Conservation (phyloP, 2,888 invertebrate genomes). For the Cephus pulcher region DNA sequence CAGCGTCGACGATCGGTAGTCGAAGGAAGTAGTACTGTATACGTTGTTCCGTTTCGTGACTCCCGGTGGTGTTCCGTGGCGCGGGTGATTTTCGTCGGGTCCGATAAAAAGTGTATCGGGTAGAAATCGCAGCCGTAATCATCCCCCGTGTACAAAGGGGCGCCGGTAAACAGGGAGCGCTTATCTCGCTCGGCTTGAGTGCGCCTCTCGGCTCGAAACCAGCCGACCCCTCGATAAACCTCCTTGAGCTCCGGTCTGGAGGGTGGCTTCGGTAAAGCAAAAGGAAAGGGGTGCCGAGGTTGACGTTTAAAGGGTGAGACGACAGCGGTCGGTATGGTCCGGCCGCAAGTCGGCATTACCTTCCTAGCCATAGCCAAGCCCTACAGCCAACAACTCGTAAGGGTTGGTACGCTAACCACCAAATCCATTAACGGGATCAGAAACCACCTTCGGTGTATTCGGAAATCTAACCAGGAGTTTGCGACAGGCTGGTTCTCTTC, state of each 20-base stretch:
- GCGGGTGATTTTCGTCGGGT: slow-evolving; percentile 14
- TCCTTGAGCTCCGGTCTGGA: slow-evolving; percentile 34
- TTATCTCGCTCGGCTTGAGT: slow-evolving; percentile 38
- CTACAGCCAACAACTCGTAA: not conserved
- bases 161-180: slow-evolving; percentile 42
- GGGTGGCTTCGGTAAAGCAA: not conserved
- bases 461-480: not conserved
- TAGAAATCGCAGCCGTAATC: slow-evolving; percentile 34
- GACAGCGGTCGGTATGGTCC: slow-evolving; percentile 9
- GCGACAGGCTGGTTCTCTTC: not conserved
- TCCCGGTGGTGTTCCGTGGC: not conserved
- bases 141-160: slow-evolving; percentile 36
- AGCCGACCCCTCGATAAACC: slow-evolving; percentile 47
- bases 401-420: not conserved
- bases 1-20: not conserved
- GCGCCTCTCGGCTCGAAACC: slow-evolving; percentile 40
- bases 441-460: not conserved
- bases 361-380: slow-evolving; percentile 21
- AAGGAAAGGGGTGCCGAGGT: not conserved
- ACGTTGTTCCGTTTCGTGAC: not conserved
- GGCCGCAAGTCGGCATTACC: slow-evolving; percentile 26
- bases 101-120: slow-evolving; percentile 21
- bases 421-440: not conserved
- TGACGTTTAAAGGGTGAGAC: slow-evolving; percentile 15
- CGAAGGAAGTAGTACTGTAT: not conserved